phyloP scores from a whole-genome alignment of 2,888 invertebrate species.

The Coleophora flavipennella region DNA sequence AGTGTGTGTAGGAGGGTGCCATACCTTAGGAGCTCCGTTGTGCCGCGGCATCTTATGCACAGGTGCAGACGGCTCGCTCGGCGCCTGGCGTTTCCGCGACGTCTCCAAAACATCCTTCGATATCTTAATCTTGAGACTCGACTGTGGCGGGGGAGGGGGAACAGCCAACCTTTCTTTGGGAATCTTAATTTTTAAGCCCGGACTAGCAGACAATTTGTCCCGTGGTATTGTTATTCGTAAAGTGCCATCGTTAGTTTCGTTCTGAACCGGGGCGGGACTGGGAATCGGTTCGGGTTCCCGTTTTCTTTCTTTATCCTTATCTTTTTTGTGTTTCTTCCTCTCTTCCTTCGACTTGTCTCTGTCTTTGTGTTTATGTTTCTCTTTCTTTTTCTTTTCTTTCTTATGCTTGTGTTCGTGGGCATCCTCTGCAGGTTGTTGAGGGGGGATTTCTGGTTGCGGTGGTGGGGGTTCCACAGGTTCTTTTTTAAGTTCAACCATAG shows the following conservation, averaged over 20 bases:
- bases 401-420: slow-evolving; percentile 52
- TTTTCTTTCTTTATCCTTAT: slow-evolving; percentile 65
- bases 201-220: slow-evolving; percentile 51
- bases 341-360: slow-evolving; percentile 81
- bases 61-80: slow-evolving; percentile 28
- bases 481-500: slow-evolving; percentile 21
- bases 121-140: slow-evolving; percentile 84
- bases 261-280: slow-evolving; percentile 28
- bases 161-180: slow-evolving; percentile 81
- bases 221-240: slow-evolving; percentile 58
- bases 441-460: slow-evolving; percentile 17
- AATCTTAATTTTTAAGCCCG: slow-evolving; percentile 85
- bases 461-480: slow-evolving; percentile 25
- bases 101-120: slow-evolving; percentile 80
- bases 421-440: slow-evolving; percentile 26
- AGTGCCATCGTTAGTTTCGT: slow-evolving; percentile 33
- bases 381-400: slow-evolving; percentile 83
- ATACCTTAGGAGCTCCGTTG: slow-evolving; percentile 43
- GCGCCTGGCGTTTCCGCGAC: slow-evolving; percentile 45
- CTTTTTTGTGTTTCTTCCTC: slow-evolving; percentile 81
- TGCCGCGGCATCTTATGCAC: slow-evolving; percentile 49
- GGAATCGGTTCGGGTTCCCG: slow-evolving; percentile 29
- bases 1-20: slow-evolving; percentile 20
- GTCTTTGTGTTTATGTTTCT: slow-evolving; percentile 85
- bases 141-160: slow-evolving; percentile 56